Evolutionary conservation across 2,888 invertebrate species (phyloP), one percentile per base, ranked within the genome.

Genomic region (Drosophila phalerata): DNA sequence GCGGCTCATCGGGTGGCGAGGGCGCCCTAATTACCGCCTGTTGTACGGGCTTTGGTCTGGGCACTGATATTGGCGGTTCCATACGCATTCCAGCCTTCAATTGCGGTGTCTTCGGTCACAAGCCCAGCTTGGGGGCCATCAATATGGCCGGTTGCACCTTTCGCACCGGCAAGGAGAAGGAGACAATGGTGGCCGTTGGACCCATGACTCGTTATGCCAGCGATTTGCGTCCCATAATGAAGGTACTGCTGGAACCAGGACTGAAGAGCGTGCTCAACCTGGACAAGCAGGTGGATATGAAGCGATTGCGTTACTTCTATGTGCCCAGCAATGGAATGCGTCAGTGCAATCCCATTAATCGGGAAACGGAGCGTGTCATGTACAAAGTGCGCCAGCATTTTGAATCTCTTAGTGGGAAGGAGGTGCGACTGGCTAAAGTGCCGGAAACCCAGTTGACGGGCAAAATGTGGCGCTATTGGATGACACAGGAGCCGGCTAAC

Each of bases 31-130:
- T 97, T 13, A 94, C 97, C 2, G 94, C 97, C 4, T 95, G 97
- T 74, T 97, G 97, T 15, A 95, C 96, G 10, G 96, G 97, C 1
- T 94, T 98, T 77, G 97, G 98, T 3, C 93, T 99, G 55, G 98
- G 95, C 30, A 96, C 96, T 0, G 99, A 99, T 91, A 98, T 99
- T 84, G 99, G 98, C n/a, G 99, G 99, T 0, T 98, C 98, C 5
- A 97, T 97, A 49, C 95, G 99, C 34, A 96, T 97, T 93, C 98
- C 98, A 1, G 94, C 96, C 0, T 97, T 96, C 90, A 97, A 96
- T 93, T 97, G 97, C 93, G 98, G 98, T 22, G 93, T 97, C 43
- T 97, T 96, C 92, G 97, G 97, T 0, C 96, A 97, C 86, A 97
- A 97, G 91, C 95, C 96, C 1, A 95, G 95, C 0, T 94, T 94